A percentile compares a stretch with the other conserved stretches of the same genome.
Evolutionary conservation across 2,888 invertebrate genomes (phyloP).

Genomic region (Xestoiulus laeticollis): DNA sequence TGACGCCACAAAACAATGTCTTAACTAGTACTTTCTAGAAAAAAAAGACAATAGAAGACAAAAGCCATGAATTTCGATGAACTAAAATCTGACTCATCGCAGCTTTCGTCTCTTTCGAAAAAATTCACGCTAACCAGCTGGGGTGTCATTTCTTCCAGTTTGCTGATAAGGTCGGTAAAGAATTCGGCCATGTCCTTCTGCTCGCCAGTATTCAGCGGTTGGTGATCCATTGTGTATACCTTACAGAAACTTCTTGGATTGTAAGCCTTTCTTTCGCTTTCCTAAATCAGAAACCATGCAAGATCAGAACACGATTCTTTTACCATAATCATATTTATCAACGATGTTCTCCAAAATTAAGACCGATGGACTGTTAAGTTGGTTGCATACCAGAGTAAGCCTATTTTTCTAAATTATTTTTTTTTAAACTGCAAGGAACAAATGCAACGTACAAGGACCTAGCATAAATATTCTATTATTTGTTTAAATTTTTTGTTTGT

Average conservation of each 20-base stretch:
- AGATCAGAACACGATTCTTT: neutral
- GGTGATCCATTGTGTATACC: conserved; percentile 97
- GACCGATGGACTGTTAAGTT: no score
- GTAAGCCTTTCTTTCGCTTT: conserved; percentile 94
- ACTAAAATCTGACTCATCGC: neutral
- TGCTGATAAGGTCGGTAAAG: conserved; percentile 95
- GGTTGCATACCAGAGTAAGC: no score
- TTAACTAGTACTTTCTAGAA: conserved; percentile 83
- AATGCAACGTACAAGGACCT: no score
- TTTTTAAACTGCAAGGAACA: no score
- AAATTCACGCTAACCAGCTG: conserved; percentile 68
- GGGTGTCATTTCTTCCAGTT: conserved; percentile 94
- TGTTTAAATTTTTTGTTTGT: no score
- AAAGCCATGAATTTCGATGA: no score
- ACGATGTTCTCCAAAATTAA: no score
- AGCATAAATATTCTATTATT: no score
- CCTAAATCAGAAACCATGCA: conserved; percentile 67
- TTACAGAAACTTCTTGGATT: conserved; percentile 95
- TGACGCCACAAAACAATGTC: conserved; percentile 89
- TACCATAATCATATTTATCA: no score
- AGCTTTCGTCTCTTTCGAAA: neutral
- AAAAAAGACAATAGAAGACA: neutral
- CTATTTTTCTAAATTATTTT: no score
- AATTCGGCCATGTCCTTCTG: conserved; percentile 99
- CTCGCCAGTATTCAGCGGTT: conserved; percentile 93